These are phyloP conservation scores for Polyodon spathula DNA, from an alignment of 2,113 vertebrate species.

Conservation along the genomic window DNA sequence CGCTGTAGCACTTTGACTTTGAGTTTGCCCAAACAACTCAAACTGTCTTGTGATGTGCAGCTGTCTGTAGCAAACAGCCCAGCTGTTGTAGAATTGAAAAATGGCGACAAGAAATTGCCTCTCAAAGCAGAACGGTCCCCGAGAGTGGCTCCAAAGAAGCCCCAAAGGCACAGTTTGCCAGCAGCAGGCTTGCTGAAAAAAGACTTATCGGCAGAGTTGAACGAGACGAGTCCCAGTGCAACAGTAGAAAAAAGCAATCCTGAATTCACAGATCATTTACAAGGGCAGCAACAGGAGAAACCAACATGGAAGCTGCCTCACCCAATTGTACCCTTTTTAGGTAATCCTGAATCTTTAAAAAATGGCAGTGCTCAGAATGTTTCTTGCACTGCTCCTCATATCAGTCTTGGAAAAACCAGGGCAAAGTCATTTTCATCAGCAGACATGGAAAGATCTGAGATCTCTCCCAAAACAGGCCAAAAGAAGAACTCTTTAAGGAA, in stretches of 20 bases:
- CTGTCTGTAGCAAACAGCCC: slow-evolving; percentile 31
- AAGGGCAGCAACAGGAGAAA: slow-evolving; percentile 60
- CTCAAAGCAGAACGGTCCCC: slow-evolving; percentile 49
- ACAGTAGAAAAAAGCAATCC: slow-evolving; percentile 27
- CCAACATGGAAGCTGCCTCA: slow-evolving; percentile 79
- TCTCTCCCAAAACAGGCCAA: slow-evolving; percentile 55
- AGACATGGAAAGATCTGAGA: slow-evolving; percentile 65
- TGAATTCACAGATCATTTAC: neutral
- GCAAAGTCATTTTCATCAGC: slow-evolving; percentile 88
- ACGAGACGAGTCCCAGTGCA: slow-evolving; percentile 46
- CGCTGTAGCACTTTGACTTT: slow-evolving; percentile 61
- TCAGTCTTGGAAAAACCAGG: slow-evolving; percentile 66
- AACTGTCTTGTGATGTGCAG: slow-evolving; percentile 55
- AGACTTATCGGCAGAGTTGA: slow-evolving; percentile 56
- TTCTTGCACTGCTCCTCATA: slow-evolving; percentile 44
- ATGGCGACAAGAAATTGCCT: slow-evolving; percentile 32
- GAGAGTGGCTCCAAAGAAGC: slow-evolving; percentile 73
- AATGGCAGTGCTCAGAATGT: slow-evolving; percentile 25
- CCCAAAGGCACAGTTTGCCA: slow-evolving; percentile 82
- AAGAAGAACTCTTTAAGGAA: slow-evolving; percentile 82
- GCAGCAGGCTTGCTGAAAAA: slow-evolving; percentile 61
- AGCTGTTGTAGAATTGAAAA: slow-evolving; percentile 35
- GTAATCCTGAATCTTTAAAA: slow-evolving; percentile 65
- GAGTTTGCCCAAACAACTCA: slow-evolving; percentile 85
- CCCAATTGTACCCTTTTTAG: slow-evolving; percentile 78